Conservation (phyloP, 2,888 invertebrate species). For the Iselma pallidipennis region DNA sequence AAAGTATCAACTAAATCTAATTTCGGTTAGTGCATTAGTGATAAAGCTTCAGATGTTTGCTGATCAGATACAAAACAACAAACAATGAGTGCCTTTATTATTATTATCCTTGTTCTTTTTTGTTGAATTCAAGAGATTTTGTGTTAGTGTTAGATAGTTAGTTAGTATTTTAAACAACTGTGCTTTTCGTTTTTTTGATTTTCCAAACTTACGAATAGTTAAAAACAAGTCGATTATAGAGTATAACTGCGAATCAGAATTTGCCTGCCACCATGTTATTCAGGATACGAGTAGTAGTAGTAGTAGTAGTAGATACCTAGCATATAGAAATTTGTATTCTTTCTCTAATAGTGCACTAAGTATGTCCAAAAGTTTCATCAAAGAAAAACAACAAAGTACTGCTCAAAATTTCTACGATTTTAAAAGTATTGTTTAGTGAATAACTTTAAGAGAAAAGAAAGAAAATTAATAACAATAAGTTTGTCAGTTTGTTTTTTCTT, state of each 20-base stretch:
- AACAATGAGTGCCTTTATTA: neutral
- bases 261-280: slow-evolving; percentile 45
- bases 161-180: slow-evolving; percentile 25
- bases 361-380: neutral
- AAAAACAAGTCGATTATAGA: slow-evolving; percentile 32
- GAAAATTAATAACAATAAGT: too few relatives aligned
- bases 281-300: too few relatives aligned
- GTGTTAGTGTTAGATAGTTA: slow-evolving; percentile 13
- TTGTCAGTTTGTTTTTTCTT: neutral
- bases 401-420: neutral
- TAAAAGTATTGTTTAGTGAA: neutral
- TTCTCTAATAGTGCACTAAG: neutral
- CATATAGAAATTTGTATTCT: slow-evolving; percentile 20
- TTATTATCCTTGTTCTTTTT: too few relatives aligned
- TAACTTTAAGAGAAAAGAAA: neutral
- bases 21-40: slow-evolving; percentile 1
- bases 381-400: too few relatives aligned
- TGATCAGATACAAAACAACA: neutral
- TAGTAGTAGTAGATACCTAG: slow-evolving; percentile 39
- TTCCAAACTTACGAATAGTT: slow-evolving; percentile 39
- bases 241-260: slow-evolving; percentile 36
- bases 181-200: neutral
- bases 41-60: neutral
- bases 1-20: neutral
- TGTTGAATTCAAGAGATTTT: too few relatives aligned